Percentiles rank a stretch among this genome's conserved stretches.
Conservation (phyloP, 92 coral and sea anemone species). For the Epizoanthus scotinus region DNA sequence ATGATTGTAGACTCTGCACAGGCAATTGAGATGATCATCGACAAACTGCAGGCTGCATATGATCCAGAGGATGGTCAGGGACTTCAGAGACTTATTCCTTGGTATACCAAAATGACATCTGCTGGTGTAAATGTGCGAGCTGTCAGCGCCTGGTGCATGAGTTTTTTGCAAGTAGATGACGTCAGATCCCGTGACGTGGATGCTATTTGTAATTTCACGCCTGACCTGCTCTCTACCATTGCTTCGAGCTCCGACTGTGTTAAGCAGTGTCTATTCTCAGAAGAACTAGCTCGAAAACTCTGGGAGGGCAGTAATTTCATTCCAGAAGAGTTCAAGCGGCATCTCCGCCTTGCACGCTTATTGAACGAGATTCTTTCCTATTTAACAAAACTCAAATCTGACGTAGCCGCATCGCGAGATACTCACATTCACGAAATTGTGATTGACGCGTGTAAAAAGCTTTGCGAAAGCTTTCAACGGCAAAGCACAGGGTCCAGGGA, state of each 20-base stretch:
- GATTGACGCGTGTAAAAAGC: slow-evolving; percentile 43
- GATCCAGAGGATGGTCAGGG: slow-evolving; percentile 53
- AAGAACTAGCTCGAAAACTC: slow-evolving; percentile 17
- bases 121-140: slow-evolving; percentile 29
- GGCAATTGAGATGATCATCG: slow-evolving; percentile 16
- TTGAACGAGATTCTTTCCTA: slow-evolving; percentile 51
- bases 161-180: slow-evolving; percentile 33
- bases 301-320: too few relatives aligned
- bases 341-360: slow-evolving; percentile 51
- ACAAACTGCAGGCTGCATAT: background rate
- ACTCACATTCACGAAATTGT: slow-evolving; percentile 23
- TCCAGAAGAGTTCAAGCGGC: slow-evolving; percentile 13
- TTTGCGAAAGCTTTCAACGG: slow-evolving; percentile 9
- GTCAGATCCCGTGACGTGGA: slow-evolving; percentile 55
- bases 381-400: slow-evolving; percentile 24
- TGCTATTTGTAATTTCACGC: slow-evolving; percentile 49
- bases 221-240: slow-evolving; percentile 19
- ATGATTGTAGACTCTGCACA: background rate
- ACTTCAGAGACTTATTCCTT: slow-evolving; percentile 39
- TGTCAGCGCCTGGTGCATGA: slow-evolving; percentile 61
- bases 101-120: slow-evolving; percentile 49
- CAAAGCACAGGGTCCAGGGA: too few relatives aligned
- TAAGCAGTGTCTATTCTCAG: slow-evolving; percentile 34
- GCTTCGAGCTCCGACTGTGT: slow-evolving; percentile 38
- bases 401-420: slow-evolving; percentile 9